Evolutionary conservation across 2,797 vertebrate species (phyloP), one percentile per base, ranked within the genome.

Genomic region (Chelmon rostratus): DNA sequence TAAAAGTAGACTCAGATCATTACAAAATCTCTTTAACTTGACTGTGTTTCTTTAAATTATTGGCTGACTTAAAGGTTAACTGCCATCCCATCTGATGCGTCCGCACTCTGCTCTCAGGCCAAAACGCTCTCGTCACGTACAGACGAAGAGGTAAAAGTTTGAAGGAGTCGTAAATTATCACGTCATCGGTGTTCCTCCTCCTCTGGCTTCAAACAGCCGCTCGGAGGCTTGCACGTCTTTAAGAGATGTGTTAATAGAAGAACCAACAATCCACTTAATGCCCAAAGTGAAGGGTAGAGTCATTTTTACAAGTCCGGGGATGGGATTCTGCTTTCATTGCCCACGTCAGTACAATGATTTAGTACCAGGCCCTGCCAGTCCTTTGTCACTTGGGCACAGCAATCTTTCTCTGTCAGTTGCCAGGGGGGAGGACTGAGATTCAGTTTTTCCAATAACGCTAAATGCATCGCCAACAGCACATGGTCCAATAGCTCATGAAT

Each of bases 51-150:
- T 96, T 96, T 13, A 81, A 82, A 94, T 96, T 94, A 95, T 95
- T 94, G 95, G 95, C 96, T 94, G 96, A 96, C 95, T 96, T 96
- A 96, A 96, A 97, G 96, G 96, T 97, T 96, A 97, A 95, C 95
- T 95, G 95, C 95, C 95, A 94, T 93, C 93, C 94, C 94, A 92
- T 94, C 91, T 86, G 95, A 95, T 95, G 94, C 94, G 91, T 93
- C 88, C 90, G 90, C 95, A 90, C 96, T 94, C 94, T 93, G 95
- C 92, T 91, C 91, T 64, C 80, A 64, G 85, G 89, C 88, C 76
- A 42, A 72, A 67, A 59, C 28, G 28, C 70, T 82, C 44, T 47
- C 16, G 1, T 76, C 63, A 73, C 1, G n/a, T 13, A 19, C 46
- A 47, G 50, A 50, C 69, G 19, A 1, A 4, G 47, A 64, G 56